A percentile compares a stretch with the other conserved stretches of the same genome.
Conservation (phyloP, 2,888 invertebrate genomes). For the Ectropis crepuscularia region DNA sequence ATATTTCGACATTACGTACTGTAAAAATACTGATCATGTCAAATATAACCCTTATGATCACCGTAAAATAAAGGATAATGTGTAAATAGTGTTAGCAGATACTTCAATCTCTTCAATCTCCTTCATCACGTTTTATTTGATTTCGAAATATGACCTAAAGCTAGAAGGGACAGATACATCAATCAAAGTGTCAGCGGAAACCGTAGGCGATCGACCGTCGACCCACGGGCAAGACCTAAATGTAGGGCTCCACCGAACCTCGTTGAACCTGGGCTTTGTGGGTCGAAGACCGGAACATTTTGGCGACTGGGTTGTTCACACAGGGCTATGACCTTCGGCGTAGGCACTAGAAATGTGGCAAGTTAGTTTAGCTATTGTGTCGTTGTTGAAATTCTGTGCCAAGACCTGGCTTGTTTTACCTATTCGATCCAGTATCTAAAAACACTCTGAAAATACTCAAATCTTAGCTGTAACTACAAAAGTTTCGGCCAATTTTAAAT, state of each 20-base stretch:
- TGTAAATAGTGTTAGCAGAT: too few species aligned
- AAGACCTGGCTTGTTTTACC: neutral
- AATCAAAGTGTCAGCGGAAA: constrained; percentile 54
- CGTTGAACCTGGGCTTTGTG: constrained; percentile 37
- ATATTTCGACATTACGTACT: too few species aligned
- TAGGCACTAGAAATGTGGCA: neutral
- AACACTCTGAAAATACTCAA: too few species aligned
- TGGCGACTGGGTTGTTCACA: constrained; percentile 25
- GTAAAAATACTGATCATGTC: too few species aligned
- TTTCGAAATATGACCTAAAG: constrained; percentile 10
- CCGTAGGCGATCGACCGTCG: constrained; percentile 55
- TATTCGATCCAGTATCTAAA: too few species aligned
- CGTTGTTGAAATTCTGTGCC: neutral
- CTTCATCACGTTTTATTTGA: neutral
- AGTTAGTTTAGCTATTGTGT: neutral
- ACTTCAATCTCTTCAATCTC: too few species aligned
- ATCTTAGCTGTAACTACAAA: too few species aligned
- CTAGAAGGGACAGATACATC: constrained; percentile 36
- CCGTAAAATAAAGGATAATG: too few species aligned
- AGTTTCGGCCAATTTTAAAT: too few species aligned
- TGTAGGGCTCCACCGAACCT: constrained; percentile 39
- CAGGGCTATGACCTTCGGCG: constrained; percentile 23
- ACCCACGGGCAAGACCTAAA: constrained; percentile 40
- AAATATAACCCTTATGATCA: too few species aligned
- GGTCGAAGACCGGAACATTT: constrained; percentile 33